A percentile compares a stretch with the other conserved stretches of the same genome.
Evolutionary conservation across 2,888 invertebrate species (phyloP).

Genomic region (Clunio marinus): DNA sequence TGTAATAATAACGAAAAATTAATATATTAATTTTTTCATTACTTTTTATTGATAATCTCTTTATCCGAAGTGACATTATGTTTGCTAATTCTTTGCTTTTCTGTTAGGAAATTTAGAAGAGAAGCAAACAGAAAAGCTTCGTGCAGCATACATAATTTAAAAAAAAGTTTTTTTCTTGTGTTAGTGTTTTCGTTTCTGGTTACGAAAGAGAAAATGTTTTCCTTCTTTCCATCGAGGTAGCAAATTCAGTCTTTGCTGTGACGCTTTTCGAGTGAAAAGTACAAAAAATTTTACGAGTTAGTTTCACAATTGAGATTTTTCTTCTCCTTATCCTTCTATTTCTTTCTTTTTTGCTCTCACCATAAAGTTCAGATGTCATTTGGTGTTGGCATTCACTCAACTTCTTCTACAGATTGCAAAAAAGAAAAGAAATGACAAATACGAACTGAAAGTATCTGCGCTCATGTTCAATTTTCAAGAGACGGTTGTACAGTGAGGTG

Average conservation of each 20-base stretch:
- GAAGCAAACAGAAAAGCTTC: too few species aligned
- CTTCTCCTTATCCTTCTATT: background rate
- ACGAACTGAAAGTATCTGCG: background rate
- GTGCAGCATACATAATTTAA: too few species aligned
- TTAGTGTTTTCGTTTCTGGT: background rate
- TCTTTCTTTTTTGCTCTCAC: background rate
- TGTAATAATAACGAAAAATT: too few species aligned
- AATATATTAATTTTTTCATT: too few species aligned
- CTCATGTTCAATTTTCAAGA: slow-evolving; percentile 14
- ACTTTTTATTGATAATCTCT: too few species aligned
- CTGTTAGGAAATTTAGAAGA: too few species aligned
- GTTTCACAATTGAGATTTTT: background rate
- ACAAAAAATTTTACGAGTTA: slow-evolving; percentile 13
- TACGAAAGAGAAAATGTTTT: background rate
- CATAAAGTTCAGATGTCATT: background rate
- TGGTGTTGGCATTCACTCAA: background rate
- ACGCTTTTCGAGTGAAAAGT: slow-evolving; percentile 38
- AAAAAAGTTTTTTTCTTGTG: too few species aligned
- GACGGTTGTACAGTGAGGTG: slow-evolving; percentile 25
- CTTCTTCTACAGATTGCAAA: slow-evolving; percentile 5
- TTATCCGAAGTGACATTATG: too few species aligned
- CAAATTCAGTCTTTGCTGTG: slow-evolving; percentile 33
- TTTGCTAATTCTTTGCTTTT: too few species aligned
- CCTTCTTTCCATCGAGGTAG: background rate
- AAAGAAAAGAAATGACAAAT: background rate